These are phyloP conservation scores for Diuraphis noxia DNA, from an alignment of 1,140 invertebrate genomes.

Conservation along the genomic window DNA sequence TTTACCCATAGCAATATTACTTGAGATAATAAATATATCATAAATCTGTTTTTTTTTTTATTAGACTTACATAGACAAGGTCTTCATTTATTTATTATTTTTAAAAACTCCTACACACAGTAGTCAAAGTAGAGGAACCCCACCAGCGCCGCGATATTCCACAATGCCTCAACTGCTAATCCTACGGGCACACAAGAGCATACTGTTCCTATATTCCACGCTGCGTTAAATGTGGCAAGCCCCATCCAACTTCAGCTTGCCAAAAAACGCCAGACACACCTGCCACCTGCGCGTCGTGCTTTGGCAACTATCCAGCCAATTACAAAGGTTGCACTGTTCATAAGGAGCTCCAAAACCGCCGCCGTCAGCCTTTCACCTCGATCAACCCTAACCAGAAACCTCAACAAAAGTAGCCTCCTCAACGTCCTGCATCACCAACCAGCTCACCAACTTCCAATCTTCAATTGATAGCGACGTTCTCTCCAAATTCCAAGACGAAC, in stretches of 20 bases:
- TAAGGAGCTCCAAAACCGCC: neutral
- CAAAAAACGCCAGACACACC: neutral
- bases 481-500: neutral
- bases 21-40: too few species aligned
- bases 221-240: too few species aligned
- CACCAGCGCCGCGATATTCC: too few species aligned
- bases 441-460: too few species aligned
- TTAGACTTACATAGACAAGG: too few species aligned
- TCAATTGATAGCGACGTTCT: neutral
- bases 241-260: neutral
- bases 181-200: constrained; percentile 59
- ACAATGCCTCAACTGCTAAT: too few species aligned
- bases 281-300: neutral
- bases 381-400: neutral
- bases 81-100: too few species aligned
- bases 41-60: too few species aligned
- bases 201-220: constrained; percentile 58
- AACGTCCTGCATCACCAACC: neutral
- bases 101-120: constrained; percentile 57
- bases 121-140: constrained; percentile 58
- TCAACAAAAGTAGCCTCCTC: neutral
- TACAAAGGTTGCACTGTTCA: too few species aligned
- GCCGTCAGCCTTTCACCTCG: neutral
- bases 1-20: too few species aligned
- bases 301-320: neutral